phyloP scores from a whole-genome alignment of 2,113 vertebrate species.

The Burhinus bistriatus region DNA sequence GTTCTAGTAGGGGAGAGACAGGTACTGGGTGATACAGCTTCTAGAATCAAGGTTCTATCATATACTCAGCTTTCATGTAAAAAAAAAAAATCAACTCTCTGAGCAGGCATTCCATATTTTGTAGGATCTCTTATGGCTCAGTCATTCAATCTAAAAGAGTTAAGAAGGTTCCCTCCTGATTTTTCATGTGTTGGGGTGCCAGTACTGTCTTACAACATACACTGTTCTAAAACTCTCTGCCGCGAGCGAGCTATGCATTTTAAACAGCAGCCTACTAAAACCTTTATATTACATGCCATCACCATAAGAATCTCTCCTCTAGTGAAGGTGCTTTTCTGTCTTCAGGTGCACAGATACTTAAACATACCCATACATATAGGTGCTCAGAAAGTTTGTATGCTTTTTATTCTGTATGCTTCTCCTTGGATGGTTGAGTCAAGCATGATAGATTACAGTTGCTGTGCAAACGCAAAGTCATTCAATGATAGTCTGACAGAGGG shows the following conservation, averaged over 20 bases:
- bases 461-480: conserved; percentile 23
- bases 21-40: too few species aligned
- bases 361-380: not conserved
- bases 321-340: not conserved
- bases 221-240: not conserved
- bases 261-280: not conserved
- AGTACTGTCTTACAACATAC: not conserved
- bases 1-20: too few species aligned
- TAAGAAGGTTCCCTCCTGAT: not conserved
- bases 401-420: not conserved
- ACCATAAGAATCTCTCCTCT: not conserved
- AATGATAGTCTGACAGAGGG: conserved; percentile 3
- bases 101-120: not conserved
- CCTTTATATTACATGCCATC: not conserved
- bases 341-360: not conserved
- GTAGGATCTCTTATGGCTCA: not conserved
- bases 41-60: too few species aligned
- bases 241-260: not conserved
- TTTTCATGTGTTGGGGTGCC: not conserved
- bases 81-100: not conserved
- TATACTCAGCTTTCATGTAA: not conserved
- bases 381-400: not conserved
- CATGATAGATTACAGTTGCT: not conserved
- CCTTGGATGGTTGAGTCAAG: not conserved
- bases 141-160: not conserved